Conservation (phyloP, 2,797 vertebrate genomes). For the Margarornis squamiger region DNA sequence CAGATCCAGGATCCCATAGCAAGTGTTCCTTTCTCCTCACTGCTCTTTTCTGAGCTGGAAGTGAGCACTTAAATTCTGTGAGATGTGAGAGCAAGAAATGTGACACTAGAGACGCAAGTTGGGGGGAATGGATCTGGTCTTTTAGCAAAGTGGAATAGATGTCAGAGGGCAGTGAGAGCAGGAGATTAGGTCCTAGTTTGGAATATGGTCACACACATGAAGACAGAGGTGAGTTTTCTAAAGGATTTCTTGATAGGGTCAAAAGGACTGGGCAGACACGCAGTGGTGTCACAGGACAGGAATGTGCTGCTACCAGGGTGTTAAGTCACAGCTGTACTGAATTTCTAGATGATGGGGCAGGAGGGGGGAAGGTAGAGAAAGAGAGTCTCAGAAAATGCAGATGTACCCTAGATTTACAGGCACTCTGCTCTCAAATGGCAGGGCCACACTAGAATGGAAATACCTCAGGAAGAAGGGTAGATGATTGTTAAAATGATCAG, state of each 20-base stretch:
- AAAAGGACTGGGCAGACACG: not conserved
- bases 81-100: not conserved
- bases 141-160: not conserved
- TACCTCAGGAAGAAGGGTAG: not conserved
- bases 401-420: not conserved
- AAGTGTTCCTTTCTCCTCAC: not conserved
- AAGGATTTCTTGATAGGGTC: not conserved
- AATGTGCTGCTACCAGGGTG: not conserved
- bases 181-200: not conserved
- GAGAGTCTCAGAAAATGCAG: not conserved
- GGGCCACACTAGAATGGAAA: not conserved
- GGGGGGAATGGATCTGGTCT: not conserved
- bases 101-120: rapidly evolving
- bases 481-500: not conserved
- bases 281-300: not conserved
- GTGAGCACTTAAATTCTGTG: not conserved
- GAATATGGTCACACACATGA: not conserved
- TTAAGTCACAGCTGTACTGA: not conserved
- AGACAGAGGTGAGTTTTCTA: not conserved
- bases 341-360: not conserved
- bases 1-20: not conserved
- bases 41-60: not conserved
- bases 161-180: not conserved
- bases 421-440: not conserved
- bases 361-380: rapidly evolving